Base-by-base conservation (phyloP, 2,888 invertebrate genomes). In the Drosophila kuntzei region DNA sequence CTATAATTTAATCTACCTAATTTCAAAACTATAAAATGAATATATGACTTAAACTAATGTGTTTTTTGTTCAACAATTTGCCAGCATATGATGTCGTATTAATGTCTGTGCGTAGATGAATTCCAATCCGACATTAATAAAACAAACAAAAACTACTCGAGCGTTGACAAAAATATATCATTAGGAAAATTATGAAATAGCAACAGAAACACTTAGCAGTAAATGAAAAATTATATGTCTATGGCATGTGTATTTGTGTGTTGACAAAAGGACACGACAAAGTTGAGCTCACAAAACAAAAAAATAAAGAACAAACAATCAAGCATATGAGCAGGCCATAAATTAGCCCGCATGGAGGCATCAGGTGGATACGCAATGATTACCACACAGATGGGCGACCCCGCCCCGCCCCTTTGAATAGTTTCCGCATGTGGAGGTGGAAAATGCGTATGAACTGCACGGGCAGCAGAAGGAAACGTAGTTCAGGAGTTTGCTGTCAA, bases 261-360 rank as follows among this genome's bases (percentile, higher is more conserved):
- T 66, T 77, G 84, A 75, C 71, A 71, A 57, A 59, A 64, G 64
- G 66, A 69, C 71, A 54, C 43, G 44, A 58, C 46, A 59, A 46
- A 43, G n/a, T 11, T 6, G n/a, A 18, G 11, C 14, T 44, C 6
- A 14, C 27, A 12, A 29, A 18, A 37, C n/a, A 18, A 16, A 60
- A 41, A 58, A 12, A 25, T 14, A 44, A 53, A 55, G 58, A 47
- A 57, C 39, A 53, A 62, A 34, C 53, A 82, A 74, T 53, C 68
- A 67, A 77, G 67, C 79, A 81, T 76, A 64, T 69, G 80, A 82
- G 68, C 63, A 87, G 69, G 81, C 81, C 72, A 86, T 87, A 88
- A 86, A 86, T 86, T 81, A 86, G 86, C 86, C 86, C 86, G 88
- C 88, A 87, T 86, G 64, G n/a, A 46, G 73, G 54, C 77, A 67